Evolutionary conservation across 23 tunicate genomes (phyloP).

Genomic region (Halocynthia aurantium): DNA sequence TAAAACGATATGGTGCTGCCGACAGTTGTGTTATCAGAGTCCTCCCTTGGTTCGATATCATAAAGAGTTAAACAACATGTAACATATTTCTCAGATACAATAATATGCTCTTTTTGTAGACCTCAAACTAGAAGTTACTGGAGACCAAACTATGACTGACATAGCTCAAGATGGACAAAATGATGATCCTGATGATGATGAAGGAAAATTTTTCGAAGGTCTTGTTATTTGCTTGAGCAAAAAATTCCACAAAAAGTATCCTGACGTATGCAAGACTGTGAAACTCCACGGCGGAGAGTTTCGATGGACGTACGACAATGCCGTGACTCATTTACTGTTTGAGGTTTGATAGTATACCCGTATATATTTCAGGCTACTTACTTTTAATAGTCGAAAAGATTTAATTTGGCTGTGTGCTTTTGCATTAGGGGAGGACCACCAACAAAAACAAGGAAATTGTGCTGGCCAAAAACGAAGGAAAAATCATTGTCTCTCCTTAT

Average conservation of each 20-base stretch:
- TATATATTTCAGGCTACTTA: too few species aligned
- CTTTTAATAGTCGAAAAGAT: not conserved
- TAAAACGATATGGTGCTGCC: too few species aligned
- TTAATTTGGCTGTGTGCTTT: not conserved
- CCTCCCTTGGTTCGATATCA: too few species aligned
- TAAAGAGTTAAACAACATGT: too few species aligned
- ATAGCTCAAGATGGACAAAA: not conserved
- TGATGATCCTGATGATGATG: not conserved
- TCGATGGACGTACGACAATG: conserved; percentile 60
- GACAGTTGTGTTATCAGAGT: too few species aligned
- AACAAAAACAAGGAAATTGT: conserved; percentile 77
- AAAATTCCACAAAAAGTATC: conserved; percentile 17
- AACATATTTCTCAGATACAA: too few species aligned
- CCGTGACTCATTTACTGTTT: conserved; percentile 77
- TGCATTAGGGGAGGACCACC: conserved; percentile 52
- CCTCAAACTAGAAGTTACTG: too few species aligned
- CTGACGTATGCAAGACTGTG: conserved; percentile 24
- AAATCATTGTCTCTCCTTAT: conserved; percentile 70
- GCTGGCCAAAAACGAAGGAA: conserved; percentile 45
- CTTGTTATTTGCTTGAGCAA: conserved; percentile 9
- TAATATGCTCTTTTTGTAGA: too few species aligned
- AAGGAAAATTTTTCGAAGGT: conserved; percentile 1
- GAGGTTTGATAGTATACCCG: conserved; percentile 18
- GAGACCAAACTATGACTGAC: too few species aligned
- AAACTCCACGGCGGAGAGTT: conserved; percentile 59